A percentile compares a stretch with the other conserved stretches of the same genome.
These are phyloP conservation scores for Lordiphosa stackelbergi DNA, from an alignment of 1,140 invertebrate genomes.

Conservation along the genomic window DNA sequence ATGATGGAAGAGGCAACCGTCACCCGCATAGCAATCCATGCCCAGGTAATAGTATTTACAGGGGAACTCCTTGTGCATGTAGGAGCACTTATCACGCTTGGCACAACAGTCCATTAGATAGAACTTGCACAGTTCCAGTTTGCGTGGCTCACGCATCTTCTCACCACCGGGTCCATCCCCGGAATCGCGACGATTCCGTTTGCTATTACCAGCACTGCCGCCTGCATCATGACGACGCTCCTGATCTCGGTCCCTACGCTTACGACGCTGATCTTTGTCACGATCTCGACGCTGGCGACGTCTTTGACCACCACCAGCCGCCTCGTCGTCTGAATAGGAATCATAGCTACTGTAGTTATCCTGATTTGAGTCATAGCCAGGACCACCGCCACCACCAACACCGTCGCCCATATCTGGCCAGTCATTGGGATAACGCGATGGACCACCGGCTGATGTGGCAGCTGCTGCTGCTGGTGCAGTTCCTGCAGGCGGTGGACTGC, in stretches of 20 bases:
- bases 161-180: slow-evolving; percentile 71
- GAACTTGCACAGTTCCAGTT: slow-evolving; percentile 97
- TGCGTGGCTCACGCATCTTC: slow-evolving; percentile 90
- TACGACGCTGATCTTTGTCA: slow-evolving; percentile 38
- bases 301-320: slow-evolving; percentile 70
- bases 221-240: slow-evolving; percentile 62
- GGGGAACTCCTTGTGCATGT: slow-evolving; percentile 98
- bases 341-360: slow-evolving; percentile 78
- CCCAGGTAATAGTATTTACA: slow-evolving; percentile 98
- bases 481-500: slow-evolving; percentile 79
- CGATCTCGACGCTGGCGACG: slow-evolving; percentile 57
- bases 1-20: slow-evolving; percentile 96
- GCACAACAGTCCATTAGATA: slow-evolving; percentile 97
- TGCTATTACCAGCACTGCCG: slow-evolving; percentile 48
- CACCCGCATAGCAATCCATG: slow-evolving; percentile 87
- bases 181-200: slow-evolving; percentile 61
- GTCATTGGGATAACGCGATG: slow-evolving; percentile 23
- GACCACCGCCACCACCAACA: slow-evolving; percentile 2
- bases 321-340: slow-evolving; percentile 77
- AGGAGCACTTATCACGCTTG: slow-evolving; percentile 96
- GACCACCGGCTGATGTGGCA: neutral
- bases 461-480: slow-evolving; percentile 23
- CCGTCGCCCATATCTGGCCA: slow-evolving; percentile 32
- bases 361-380: slow-evolving; percentile 75
- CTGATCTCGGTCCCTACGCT: slow-evolving; percentile 67